Evolutionary conservation across 2,113 vertebrate genomes (phyloP).

Genomic region (Choloepus hoffmanni): DNA sequence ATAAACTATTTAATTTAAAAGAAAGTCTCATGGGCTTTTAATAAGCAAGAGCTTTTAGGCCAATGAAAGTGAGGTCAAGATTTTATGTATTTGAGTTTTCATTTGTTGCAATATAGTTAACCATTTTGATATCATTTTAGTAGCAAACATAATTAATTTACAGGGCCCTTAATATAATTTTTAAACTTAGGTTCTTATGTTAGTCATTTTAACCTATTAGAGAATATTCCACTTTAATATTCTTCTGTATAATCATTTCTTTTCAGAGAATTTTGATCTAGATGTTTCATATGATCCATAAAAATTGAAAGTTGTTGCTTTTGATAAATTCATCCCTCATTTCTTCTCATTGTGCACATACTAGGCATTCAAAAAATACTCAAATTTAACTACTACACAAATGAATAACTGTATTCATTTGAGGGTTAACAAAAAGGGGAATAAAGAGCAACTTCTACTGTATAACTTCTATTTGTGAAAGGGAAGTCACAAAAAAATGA

Average conservation of each 20-base stretch:
- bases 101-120: conserved; percentile 74
- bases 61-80: conserved; percentile 79
- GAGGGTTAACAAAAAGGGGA: background rate
- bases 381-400: background rate
- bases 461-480: background rate
- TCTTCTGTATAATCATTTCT: background rate
- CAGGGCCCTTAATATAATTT: conserved; percentile 66
- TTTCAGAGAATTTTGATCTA: background rate
- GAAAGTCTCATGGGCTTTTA: conserved; percentile 79
- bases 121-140: conserved; percentile 1
- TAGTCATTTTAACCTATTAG: background rate
- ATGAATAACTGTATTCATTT: background rate
- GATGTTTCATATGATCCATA: background rate
- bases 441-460: background rate
- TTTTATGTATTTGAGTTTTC: conserved; percentile 81
- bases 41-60: conserved; percentile 78
- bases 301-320: background rate
- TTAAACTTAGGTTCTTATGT: background rate
- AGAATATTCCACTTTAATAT: background rate
- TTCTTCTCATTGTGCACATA: background rate
- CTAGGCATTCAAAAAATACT: background rate
- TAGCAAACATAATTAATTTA: conserved; percentile 57
- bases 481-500: background rate
- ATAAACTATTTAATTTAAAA: conserved; percentile 82
- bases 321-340: background rate